Base-by-base conservation (phyloP, 2,113 vertebrate species). In the Heterotis niloticus region DNA sequence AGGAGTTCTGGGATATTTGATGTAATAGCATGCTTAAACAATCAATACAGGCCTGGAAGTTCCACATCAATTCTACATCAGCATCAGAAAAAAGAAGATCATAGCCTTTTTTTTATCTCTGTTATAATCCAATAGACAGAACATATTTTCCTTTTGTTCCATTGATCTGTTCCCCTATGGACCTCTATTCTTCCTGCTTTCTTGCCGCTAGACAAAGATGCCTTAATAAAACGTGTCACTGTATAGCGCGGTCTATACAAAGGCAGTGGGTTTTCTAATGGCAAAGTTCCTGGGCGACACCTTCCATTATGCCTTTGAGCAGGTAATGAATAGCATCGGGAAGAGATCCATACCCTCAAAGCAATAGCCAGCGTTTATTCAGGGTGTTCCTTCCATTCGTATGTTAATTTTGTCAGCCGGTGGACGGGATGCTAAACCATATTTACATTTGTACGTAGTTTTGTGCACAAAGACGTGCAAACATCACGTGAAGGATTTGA, bases 131-230 rank as follows among this genome's bases (percentile, higher is more conserved):
- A 18, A n/a, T 26, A 75, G 7, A 62, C 16, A 54, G 52, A 28
- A 18, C 60, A 65, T n/a, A 12, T 54, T 64, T 51, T 57, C 51
- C 57, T 62, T 75, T 75, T 77, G 44, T 69, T 60, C 54, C 76
- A 20, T 67, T 78, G 64, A 18, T 68, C 65, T 23, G 23, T 67
- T 67, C 23, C 65, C 26, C 16, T 57, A 54, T 34, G 52, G 52
- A 29, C 54, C 64, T 18, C 65, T 28, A 13, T 69, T 24, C 34
- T 44, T 54, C n/a, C 9, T 24, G 64, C n/a, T 34, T 77, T 77
- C 71, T 11, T n/a, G 54, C 14, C 70, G 23, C 70, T 44, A 77
- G 64, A 51, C 60, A 77, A 77, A 66, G 75, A 59, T 77, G 57
- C 59, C 18, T 52, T 66, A 24, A 76, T 52, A 54, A 64, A 77